phyloP scores from a whole-genome alignment of 2,888 invertebrate species.

The Leptothorax acervorum region DNA sequence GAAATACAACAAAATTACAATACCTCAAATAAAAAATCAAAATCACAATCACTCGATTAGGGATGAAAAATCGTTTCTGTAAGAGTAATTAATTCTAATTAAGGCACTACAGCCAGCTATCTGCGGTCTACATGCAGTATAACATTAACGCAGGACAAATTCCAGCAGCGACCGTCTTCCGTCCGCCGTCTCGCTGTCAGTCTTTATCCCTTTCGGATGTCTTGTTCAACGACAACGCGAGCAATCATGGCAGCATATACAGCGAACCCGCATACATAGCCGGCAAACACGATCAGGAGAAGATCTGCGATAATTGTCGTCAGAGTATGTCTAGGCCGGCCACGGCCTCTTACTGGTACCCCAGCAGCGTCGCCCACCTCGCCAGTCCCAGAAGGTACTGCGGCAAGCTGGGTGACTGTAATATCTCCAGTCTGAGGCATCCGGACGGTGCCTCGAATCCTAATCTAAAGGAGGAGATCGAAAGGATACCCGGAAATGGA shows the following conservation, averaged over 20 bases:
- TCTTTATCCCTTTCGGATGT: slow-evolving; percentile 91
- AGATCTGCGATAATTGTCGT: slow-evolving; percentile 92
- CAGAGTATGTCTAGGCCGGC: slow-evolving; percentile 90
- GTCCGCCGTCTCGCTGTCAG: slow-evolving; percentile 89
- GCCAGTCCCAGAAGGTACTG: slow-evolving; percentile 90
- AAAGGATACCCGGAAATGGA: slow-evolving; percentile 88
- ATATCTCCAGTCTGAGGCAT: slow-evolving; percentile 91
- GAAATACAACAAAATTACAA: neutral
- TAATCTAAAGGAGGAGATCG: slow-evolving; percentile 91
- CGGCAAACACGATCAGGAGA: slow-evolving; percentile 87
- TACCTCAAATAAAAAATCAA: neutral
- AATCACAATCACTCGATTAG: neutral
- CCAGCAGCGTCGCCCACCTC: slow-evolving; percentile 84
- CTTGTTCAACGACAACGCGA: slow-evolving; percentile 89
- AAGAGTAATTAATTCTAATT: slow-evolving; percentile 8
- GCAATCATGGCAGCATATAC: slow-evolving; percentile 93
- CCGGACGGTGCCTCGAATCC: slow-evolving; percentile 98
- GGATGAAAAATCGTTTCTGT: neutral
- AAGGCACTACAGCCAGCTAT: slow-evolving; percentile 29
- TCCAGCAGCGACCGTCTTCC: slow-evolving; percentile 82
- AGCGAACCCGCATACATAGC: slow-evolving; percentile 93
- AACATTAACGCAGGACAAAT: slow-evolving; percentile 79
- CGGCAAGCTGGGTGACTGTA: slow-evolving; percentile 87
- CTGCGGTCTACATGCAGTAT: slow-evolving; percentile 65
- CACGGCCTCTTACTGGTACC: slow-evolving; percentile 90